These are phyloP conservation scores for Montifringilla adamsi DNA, from an alignment of 2,113 vertebrate genomes.

Conservation along the genomic window DNA sequence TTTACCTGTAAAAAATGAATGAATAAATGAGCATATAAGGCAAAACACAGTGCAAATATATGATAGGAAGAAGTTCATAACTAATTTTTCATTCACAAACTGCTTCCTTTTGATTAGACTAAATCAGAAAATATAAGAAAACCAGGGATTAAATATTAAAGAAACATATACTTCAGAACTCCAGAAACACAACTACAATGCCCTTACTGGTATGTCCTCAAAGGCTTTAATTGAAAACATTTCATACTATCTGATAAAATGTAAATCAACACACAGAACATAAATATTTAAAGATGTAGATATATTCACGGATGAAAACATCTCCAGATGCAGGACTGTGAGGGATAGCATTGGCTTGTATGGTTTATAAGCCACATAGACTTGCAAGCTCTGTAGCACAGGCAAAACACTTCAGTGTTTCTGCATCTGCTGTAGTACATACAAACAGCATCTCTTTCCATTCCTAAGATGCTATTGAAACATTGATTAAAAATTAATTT, in stretches of 20 bases:
- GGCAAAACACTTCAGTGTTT: not conserved
- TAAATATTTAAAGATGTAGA: not conserved
- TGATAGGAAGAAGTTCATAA: not conserved
- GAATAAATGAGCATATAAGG: not conserved
- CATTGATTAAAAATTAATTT: not conserved
- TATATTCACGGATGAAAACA: not conserved
- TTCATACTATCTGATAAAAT: not conserved
- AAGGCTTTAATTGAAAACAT: not conserved
- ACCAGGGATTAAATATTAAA: not conserved
- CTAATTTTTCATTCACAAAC: not conserved
- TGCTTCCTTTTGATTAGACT: not conserved
- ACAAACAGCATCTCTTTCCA: not conserved
- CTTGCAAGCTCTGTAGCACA: not conserved
- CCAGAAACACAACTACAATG: not conserved
- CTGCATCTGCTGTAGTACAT: not conserved
- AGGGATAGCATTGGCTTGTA: not conserved
- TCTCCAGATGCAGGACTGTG: not conserved
- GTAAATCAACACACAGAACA: not conserved
- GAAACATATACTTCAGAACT: not conserved
- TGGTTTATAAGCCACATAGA: not conserved
- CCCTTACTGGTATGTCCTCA: not conserved
- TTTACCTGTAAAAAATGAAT: not conserved
- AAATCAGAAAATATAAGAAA: not conserved
- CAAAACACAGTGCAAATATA: not conserved
- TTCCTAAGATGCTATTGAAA: not conserved